A percentile compares a stretch with the other conserved stretches of the same genome.
phyloP scores from a whole-genome alignment of 1,140 invertebrate species.

The Drosophila equinoxialis region DNA sequence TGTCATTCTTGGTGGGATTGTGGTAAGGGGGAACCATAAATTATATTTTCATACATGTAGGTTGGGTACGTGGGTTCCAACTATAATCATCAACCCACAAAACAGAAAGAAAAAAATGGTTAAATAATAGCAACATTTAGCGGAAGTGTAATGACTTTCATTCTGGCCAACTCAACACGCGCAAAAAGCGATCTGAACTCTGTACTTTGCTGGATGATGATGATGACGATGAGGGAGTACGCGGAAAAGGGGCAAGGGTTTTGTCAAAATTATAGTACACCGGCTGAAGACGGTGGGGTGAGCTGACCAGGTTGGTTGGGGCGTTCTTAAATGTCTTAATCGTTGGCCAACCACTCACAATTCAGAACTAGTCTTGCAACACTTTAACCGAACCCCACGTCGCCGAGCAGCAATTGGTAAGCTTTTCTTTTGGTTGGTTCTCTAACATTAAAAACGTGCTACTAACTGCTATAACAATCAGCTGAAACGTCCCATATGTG shows the following conservation, averaged over 20 bases:
- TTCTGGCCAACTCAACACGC: constrained; percentile 61
- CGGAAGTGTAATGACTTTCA: constrained; percentile 71
- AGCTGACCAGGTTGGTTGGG: not conserved
- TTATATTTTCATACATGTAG: constrained; percentile 56
- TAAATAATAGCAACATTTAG: constrained; percentile 80
- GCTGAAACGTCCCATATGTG: constrained; percentile 48
- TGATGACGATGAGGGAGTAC: too few relatives aligned
- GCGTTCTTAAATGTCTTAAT: constrained; percentile 72
- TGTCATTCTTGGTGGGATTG: constrained; percentile 22
- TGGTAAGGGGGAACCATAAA: constrained; percentile 64
- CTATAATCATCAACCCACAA: constrained; percentile 49
- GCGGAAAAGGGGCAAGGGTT: not conserved
- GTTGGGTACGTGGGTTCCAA: constrained; percentile 45
- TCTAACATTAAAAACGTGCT: constrained; percentile 54
- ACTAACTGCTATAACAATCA: constrained; percentile 51
- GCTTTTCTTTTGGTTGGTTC: constrained; percentile 38
- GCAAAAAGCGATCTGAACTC: constrained; percentile 66
- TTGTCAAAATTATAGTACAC: constrained; percentile 57
- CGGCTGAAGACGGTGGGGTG: constrained; percentile 21
- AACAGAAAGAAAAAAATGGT: constrained; percentile 52
- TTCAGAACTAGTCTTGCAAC: constrained; percentile 14
- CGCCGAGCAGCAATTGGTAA: constrained; percentile 35
- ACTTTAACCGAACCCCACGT: constrained; percentile 43
- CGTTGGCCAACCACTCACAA: constrained; percentile 16
- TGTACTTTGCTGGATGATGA: not conserved